Percentiles rank a stretch among this genome's conserved stretches.
These are phyloP conservation scores for Bombus breviceps DNA, from an alignment of 1,140 invertebrate species.

Conservation along the genomic window DNA sequence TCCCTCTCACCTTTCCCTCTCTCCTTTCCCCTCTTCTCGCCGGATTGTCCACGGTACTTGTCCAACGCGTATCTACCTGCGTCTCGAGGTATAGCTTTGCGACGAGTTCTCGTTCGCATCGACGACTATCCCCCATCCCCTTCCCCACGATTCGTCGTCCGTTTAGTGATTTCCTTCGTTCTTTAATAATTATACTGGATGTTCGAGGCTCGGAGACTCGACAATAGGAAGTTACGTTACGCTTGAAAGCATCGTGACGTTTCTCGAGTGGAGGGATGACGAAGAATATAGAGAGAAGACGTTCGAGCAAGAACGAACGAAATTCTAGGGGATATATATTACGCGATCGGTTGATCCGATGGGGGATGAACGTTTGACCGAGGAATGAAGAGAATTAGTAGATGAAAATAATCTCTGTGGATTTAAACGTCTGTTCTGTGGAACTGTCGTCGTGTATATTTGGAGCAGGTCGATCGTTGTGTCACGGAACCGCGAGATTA, in stretches of 20 bases:
- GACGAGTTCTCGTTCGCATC: conserved; percentile 33
- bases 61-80: conserved; percentile 28
- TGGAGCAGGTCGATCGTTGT: conserved; percentile 12
- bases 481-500: neutral
- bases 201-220: neutral
- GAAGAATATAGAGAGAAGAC: neutral
- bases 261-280: conserved; percentile 6
- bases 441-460: neutral
- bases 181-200: conserved; percentile 16
- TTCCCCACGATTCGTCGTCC: neutral
- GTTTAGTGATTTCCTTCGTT: conserved; percentile 25
- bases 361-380: neutral
- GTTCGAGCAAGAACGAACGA: neutral
- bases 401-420: neutral
- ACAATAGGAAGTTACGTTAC: neutral
- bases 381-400: too few species aligned
- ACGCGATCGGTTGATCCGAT: neutral
- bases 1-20: too few species aligned
- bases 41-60: neutral
- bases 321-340: neutral
- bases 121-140: neutral
- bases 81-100: conserved; percentile 10
- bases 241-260: conserved; percentile 11
- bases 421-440: too few species aligned
- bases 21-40: conserved; percentile 5